Conservation (phyloP, 2,797 vertebrate species). For the Nasua narica region DNA sequence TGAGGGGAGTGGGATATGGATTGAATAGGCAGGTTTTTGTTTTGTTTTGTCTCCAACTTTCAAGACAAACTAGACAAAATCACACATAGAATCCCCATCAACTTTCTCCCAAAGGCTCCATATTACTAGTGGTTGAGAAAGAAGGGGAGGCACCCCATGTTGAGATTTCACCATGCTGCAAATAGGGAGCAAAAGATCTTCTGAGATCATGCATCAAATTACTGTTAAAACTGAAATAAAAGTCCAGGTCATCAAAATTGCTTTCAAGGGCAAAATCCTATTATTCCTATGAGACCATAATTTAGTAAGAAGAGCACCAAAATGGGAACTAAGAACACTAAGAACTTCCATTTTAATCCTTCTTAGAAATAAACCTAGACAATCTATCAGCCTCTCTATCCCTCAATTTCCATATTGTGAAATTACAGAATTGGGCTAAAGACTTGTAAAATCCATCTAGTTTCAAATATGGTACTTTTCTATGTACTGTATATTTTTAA, state of each 20-base stretch:
- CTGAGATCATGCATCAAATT: not conserved
- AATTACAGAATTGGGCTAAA: not conserved
- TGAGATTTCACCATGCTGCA: not conserved
- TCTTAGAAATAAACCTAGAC: not conserved
- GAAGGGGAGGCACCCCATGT: not conserved
- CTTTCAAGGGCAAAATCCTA: constrained; percentile 23
- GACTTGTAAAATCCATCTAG: not conserved
- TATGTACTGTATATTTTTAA: not conserved
- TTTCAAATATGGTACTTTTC: not conserved
- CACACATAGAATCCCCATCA: not conserved
- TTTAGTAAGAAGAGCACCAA: not conserved
- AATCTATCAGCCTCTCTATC: not conserved
- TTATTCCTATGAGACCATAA: constrained; percentile 29
- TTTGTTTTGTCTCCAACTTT: not conserved
- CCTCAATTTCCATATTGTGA: not conserved
- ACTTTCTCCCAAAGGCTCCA: not conserved
- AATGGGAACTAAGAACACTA: not conserved
- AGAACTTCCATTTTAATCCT: not conserved
- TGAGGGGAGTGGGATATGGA: not conserved
- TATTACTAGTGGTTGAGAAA: not conserved
- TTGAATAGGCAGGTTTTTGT: not conserved
- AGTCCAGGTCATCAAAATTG: constrained; percentile 4
- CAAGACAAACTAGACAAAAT: not conserved
- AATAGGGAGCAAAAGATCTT: not conserved
- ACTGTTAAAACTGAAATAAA: not conserved